Evolutionary conservation across 2,888 invertebrate genomes (phyloP).

Genomic region (Azorinus chamasolen): DNA sequence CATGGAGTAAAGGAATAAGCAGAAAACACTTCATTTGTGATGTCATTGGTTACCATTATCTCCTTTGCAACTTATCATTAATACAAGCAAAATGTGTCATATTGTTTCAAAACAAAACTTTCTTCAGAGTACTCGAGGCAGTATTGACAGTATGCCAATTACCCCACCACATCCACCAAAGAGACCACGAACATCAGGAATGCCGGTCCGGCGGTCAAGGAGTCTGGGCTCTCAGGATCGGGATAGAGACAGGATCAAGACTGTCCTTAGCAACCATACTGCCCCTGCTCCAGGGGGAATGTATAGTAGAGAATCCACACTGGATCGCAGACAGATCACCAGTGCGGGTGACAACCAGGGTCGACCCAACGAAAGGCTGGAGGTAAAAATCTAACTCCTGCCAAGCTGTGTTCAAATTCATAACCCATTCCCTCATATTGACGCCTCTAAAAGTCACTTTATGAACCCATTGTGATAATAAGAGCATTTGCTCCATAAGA

Average conservation of each 20-base stretch:
- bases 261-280: conserved; percentile 24
- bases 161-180: conserved; percentile 82
- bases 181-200: conserved; percentile 75
- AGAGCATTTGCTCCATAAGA: too few relatives aligned
- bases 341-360: conserved; percentile 73
- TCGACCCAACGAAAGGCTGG: conserved; percentile 71
- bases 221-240: conserved; percentile 75
- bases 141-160: conserved; percentile 75
- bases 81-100: too few relatives aligned
- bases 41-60: too few relatives aligned
- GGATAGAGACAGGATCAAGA: conserved; percentile 42
- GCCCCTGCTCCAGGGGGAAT: neutral
- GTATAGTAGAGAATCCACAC: conserved; percentile 13
- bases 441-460: too few relatives aligned
- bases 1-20: too few relatives aligned
- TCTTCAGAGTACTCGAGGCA: conserved; percentile 66
- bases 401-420: too few relatives aligned
- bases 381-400: too few relatives aligned
- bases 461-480: too few relatives aligned
- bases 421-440: too few relatives aligned
- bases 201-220: conserved; percentile 73
- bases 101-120: too few relatives aligned
- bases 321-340: conserved; percentile 58
- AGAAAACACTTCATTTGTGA: too few relatives aligned
- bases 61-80: too few relatives aligned